phyloP scores from a whole-genome alignment of 1,140 invertebrate species.

The Epicauta chinensis region DNA sequence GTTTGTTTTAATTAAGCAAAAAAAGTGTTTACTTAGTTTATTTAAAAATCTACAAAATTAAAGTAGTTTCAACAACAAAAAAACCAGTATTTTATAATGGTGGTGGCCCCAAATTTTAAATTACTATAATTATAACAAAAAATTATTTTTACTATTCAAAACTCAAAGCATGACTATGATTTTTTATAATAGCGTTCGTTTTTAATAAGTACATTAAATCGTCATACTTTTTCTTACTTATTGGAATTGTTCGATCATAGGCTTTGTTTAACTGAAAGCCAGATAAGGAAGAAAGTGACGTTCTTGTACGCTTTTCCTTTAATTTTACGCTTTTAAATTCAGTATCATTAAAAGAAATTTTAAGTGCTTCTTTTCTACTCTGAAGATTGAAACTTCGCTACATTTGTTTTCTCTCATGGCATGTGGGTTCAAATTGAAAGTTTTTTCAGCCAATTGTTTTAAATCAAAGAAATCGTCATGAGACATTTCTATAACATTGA shows the following conservation, averaged over 20 bases:
- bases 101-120: too few relatives aligned
- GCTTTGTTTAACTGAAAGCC: not conserved
- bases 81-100: too few relatives aligned
- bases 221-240: not conserved
- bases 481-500: conserved; percentile 2
- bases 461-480: conserved; percentile 16
- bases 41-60: too few relatives aligned
- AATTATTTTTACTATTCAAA: too few relatives aligned
- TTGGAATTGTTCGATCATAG: not conserved
- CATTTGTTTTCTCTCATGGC: conserved; percentile 19
- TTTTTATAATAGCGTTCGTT: too few relatives aligned
- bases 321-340: conserved; percentile 3
- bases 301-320: too few relatives aligned
- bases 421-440: conserved; percentile 27
- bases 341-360: conserved; percentile 13
- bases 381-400: conserved; percentile 31
- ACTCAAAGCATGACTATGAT: too few relatives aligned
- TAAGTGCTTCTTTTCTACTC: conserved; percentile 13
- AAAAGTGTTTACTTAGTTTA: too few relatives aligned
- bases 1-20: too few relatives aligned
- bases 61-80: too few relatives aligned
- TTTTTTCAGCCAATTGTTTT: conserved; percentile 11
- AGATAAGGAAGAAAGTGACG: too few relatives aligned
- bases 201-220: not conserved
- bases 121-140: too few relatives aligned